A percentile compares a stretch with the other conserved stretches of the same genome.
These are phyloP conservation scores for Cynodonichthys magdalenae DNA, from an alignment of 2,797 vertebrate species.

Conservation along the genomic window DNA sequence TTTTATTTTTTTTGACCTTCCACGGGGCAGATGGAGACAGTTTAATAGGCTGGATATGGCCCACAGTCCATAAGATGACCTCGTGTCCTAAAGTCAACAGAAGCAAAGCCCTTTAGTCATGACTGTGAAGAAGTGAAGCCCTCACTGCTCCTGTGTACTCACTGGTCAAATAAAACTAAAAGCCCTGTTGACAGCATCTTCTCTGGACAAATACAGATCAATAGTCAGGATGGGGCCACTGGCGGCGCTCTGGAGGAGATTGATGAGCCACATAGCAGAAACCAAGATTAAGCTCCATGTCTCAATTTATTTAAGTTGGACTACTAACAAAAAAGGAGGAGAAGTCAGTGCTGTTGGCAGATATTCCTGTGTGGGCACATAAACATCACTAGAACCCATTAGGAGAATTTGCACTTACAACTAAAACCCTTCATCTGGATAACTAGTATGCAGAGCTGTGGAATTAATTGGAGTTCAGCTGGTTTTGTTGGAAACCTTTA, in stretches of 20 bases:
- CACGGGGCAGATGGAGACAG: no score
- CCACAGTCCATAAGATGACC: not conserved
- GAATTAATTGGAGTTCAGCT: not conserved
- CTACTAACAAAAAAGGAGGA: constrained; percentile 16
- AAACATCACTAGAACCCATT: not conserved
- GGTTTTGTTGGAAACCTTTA: constrained; percentile 7
- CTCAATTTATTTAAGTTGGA: constrained; percentile 35
- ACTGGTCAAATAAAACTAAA: constrained; percentile 66
- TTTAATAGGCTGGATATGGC: no score
- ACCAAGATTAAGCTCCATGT: constrained; percentile 38
- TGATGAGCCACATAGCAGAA: constrained; percentile 68
- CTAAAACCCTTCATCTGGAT: constrained; percentile 1
- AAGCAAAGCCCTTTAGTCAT: constrained; percentile 30
- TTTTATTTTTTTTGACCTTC: no score
- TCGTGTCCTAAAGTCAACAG: constrained; percentile 28
- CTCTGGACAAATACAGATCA: constrained; percentile 64
- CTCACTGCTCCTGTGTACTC: constrained; percentile 18
- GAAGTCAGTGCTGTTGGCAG: not conserved
- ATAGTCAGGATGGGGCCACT: constrained; percentile 46
- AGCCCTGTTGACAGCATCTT: constrained; percentile 49
- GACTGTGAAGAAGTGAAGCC: constrained; percentile 42
- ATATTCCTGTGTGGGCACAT: constrained; percentile 35
- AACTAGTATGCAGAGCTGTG: not conserved
- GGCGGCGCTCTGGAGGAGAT: constrained; percentile 32
- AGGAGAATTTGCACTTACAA: not conserved